Base-by-base conservation (phyloP, 2,113 vertebrate genomes). In the Thunnus maccoyii region DNA sequence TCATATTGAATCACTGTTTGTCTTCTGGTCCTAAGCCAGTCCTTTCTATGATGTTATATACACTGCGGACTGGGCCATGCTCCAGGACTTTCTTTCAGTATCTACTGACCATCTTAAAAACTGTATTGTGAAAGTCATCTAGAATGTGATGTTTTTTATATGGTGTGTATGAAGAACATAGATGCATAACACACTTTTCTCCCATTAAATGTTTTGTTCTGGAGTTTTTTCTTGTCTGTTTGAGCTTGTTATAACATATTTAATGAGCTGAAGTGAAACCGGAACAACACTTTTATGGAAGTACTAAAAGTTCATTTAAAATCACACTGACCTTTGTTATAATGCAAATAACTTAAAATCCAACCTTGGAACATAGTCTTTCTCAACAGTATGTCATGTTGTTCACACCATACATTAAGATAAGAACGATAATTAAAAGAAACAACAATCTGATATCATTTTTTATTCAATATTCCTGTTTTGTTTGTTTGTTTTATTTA, bases 1-100 rank as follows among this genome's bases (percentile, higher is more conserved):
- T 92, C 80, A 83, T 79, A 80, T 51, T 78, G 79, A 87, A 73
- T 76, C 78, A 72, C 36, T 81, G 72, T 82, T 76, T 85, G 52
- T 78, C 55, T 77, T 78, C 22, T 74, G 82, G 73, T 76, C 54
- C 57, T 22, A 50, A 56, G 70, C 46, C 72, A 55, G 66, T 64
- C 63, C 20, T 57, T 52, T 64, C 72, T 71, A 67, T 82, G 51
- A 60, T 72, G 68, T 41, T 48, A 41, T 57, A 27, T 55, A 76
- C 32, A 55, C 13, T 62, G 44, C 2, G 5, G 80, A 86, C 61
- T 82, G 15, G 30, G 50, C 63, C 79, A 56, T 44, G 15, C 44
- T 74, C 17, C 47, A 70, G 27, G 58, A 51, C 4, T 58, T 27
- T 52, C 15, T 20, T 22, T 32, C 7, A 60, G 20, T 68, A 3